A percentile compares a stretch with the other conserved stretches of the same genome.
Conservation (phyloP, 1,140 invertebrate species). For the Ooceraea biroi region DNA sequence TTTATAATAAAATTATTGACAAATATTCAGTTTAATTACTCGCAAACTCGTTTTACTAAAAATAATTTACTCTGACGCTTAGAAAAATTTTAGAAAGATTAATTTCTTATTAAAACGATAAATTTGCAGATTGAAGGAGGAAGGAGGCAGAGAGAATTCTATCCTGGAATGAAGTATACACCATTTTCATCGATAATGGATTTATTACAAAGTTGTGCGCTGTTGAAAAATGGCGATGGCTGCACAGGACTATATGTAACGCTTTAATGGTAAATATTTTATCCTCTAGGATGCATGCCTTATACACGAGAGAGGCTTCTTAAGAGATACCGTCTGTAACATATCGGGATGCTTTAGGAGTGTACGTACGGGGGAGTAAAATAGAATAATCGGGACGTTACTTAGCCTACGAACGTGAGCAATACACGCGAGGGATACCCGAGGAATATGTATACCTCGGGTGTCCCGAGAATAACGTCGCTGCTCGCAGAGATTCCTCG, state of each 20-base stretch:
- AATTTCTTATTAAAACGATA: neutral
- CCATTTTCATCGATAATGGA: constrained; percentile 74
- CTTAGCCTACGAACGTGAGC: constrained; percentile 69
- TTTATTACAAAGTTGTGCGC: constrained; percentile 81
- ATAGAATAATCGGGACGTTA: constrained; percentile 50
- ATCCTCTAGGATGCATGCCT: constrained; percentile 80
- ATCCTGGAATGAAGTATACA: too few relatives aligned
- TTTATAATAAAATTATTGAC: neutral
- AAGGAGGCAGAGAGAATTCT: neutral
- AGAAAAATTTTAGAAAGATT: neutral
- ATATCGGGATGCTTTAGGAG: constrained; percentile 59
- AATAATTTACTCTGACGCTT: too few relatives aligned
- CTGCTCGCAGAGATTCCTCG: neutral
- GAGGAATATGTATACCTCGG: neutral
- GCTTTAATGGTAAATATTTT: constrained; percentile 80
- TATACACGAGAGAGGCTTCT: constrained; percentile 55
- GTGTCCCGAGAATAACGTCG: neutral
- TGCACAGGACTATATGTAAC: constrained; percentile 73
- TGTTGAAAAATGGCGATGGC: constrained; percentile 76
- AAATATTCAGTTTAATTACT: neutral
- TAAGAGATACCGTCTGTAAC: constrained; percentile 64
- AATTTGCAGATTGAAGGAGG: neutral
- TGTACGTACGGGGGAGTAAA: constrained; percentile 34
- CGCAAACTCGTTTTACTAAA: neutral
- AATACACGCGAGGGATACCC: constrained; percentile 56